A percentile compares a stretch with the other conserved stretches of the same genome.
phyloP scores from a whole-genome alignment of 2,888 invertebrate genomes.

The Gari tellinella region DNA sequence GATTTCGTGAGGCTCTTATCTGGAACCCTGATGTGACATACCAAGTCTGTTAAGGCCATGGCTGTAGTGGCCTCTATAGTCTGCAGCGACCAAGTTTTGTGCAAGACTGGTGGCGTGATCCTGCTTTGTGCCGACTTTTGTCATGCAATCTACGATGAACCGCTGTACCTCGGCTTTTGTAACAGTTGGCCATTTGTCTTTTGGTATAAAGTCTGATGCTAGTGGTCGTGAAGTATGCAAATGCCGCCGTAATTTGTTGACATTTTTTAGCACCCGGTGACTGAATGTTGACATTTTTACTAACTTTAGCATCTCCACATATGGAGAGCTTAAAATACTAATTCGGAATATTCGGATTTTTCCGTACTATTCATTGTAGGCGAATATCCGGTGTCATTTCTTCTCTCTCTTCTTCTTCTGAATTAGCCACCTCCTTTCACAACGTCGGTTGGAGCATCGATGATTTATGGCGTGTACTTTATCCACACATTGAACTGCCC shows the following conservation, averaged over 20 bases:
- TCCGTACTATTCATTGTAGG: too few relatives aligned
- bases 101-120: constrained; percentile 88
- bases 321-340: too few relatives aligned
- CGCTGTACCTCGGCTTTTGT: constrained; percentile 70
- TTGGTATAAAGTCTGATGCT: constrained; percentile 20
- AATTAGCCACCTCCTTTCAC: too few relatives aligned
- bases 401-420: too few relatives aligned
- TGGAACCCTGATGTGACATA: too few relatives aligned
- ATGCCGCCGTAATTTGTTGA: background rate
- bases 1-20: too few relatives aligned
- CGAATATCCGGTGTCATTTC: too few relatives aligned
- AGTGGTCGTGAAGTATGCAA: constrained; percentile 20
- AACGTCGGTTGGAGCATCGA: too few relatives aligned
- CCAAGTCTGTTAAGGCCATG: constrained; percentile 94
- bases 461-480: too few relatives aligned
- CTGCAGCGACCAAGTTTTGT: constrained; percentile 90
- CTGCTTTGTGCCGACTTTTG: constrained; percentile 87
- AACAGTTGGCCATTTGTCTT: constrained; percentile 62
- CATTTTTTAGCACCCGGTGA: constrained; percentile 10
- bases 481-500: too few relatives aligned
- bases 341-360: too few relatives aligned
- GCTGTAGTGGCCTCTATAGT: constrained; percentile 93
- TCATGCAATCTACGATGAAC: constrained; percentile 87
- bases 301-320: constrained; percentile 1
- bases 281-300: constrained; percentile 22